Base-by-base conservation (phyloP, 2,113 vertebrate species). In the Mormyrus lacerda region DNA sequence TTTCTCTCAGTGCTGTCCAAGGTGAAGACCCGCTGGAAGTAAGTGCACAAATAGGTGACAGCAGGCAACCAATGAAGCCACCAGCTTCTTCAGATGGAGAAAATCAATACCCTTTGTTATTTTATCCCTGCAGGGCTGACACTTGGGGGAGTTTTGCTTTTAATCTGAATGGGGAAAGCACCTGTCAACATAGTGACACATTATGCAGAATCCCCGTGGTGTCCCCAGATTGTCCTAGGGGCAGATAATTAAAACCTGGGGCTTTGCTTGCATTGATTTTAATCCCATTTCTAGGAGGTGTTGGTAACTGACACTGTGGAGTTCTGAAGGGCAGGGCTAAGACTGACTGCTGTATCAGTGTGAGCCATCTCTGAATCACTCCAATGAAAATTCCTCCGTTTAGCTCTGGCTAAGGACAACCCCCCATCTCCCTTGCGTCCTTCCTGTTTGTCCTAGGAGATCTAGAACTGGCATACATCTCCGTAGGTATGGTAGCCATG, bases 151-250 rank as follows among this genome's bases (percentile, higher is more conserved):
- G 45, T 50, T 86, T 53, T 89, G 85, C 87, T 35, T 87, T 90
- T 87, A 88, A 61, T 91, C 87, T 83, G 89, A 91, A 88, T 88
- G 55, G 88, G 88, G 90, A 61, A 89, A 90, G 89, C 90, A 91
- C 90, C 90, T 92, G 91, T 91, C 91, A 90, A 89, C 90, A 90
- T 90, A 85, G 84, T 89, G 90, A 89, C 87, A 88, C 58, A 89
- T 90, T 89, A 87, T 89, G 85, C 61, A 50, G 88, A 48, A 90
- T 89, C 87, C 90, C 87, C 53, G 42, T 69, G 90, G 91, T 88
- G 85, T n/a, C 84, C 65, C 88, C 65, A 86, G 82, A 65, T 91
- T 90, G 65, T 89, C 89, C 85, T 45, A 79, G 88, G 86, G 86
- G 76, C n/a, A 83, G 83, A 76, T 92, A 91, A 92, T 92, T 91